A percentile compares a stretch with the other conserved stretches of the same genome.
Conservation (phyloP, 2,113 vertebrate genomes). For the Hylia prasina region DNA sequence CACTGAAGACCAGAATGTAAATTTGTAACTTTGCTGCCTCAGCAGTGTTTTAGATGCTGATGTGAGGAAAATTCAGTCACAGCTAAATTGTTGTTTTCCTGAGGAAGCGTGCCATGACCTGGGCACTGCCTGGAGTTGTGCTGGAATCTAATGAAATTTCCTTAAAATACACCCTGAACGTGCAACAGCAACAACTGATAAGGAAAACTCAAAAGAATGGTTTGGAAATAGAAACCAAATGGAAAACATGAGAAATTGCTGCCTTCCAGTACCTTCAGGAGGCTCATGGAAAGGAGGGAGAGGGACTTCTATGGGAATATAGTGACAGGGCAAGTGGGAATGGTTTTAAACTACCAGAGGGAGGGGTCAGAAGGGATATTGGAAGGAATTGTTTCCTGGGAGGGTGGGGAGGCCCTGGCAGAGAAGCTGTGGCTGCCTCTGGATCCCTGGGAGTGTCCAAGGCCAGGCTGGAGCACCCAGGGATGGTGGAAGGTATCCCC, state of each 20-base stretch:
- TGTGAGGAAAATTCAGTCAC: conserved; percentile 17
- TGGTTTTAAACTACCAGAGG: not conserved
- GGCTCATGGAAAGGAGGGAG: not conserved
- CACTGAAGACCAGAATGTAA: conserved; percentile 6
- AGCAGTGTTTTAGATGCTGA: conserved; percentile 24
- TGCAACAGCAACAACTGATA: not conserved
- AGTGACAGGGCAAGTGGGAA: not conserved
- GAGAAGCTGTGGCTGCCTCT: not conserved
- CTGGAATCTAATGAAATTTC: not conserved
- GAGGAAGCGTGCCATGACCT: not conserved
- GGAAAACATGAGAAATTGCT: not conserved
- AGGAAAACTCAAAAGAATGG: not conserved
- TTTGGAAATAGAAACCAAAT: not conserved
- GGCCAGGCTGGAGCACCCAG: not conserved
- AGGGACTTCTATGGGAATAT: not conserved
- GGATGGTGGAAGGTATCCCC: not conserved
- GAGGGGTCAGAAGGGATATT: fast-evolving
- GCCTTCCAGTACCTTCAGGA: not conserved
- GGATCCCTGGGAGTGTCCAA: not conserved
- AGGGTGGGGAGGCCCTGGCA: not conserved
- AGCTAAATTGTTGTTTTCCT: conserved; percentile 16
- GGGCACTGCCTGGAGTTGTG: not conserved
- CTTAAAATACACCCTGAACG: not conserved
- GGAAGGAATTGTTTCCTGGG: not conserved
- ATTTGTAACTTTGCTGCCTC: conserved; percentile 38